Evolutionary conservation across 1,140 invertebrate species (phyloP), one percentile per base, ranked within the genome.

Genomic region (Berghia stephanieae): DNA sequence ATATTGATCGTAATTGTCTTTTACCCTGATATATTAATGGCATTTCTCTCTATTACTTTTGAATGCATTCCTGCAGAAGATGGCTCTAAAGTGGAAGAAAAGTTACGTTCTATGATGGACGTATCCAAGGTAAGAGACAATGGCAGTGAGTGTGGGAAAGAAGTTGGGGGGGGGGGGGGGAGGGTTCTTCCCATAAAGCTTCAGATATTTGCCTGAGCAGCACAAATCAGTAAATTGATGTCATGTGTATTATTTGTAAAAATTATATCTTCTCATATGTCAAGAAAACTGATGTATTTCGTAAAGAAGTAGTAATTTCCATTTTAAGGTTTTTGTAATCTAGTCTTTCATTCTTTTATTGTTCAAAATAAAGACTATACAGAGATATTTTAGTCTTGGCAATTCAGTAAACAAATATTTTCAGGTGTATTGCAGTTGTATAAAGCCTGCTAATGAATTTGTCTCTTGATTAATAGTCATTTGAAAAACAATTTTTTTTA

Each of bases 71-170:
- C n/a, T n/a, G n/a, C n/a, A n/a, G n/a, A n/a, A n/a, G n/a, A n/a
- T n/a, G n/a, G n/a, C n/a, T n/a, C n/a, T n/a, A n/a, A n/a, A 16
- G 67, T 77, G 31, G 77, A 83, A 46, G 85, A 86, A 36, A 88
- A 88, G 71, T 68, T 88, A 21, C 80, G 82, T 49, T 75, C 83
- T 24, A 88, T 88, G 86, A 85, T 87, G 80, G 83, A 88, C 82
- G 86, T 88, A 27, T 85, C 86, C 1, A 82, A 78, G 77, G 85
- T 87, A 80, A 75, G 71, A 79, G 34, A 1, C 31, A 4, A 24
- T 8, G 21, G 24, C 24, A 24, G 38, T 67, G 8, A 21, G 10
- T 42, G 27, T 57, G 34, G 10, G 24, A 31, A 60, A 4, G 21
- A 75, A n/a, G 43, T 24, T n/a, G n/a, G n/a, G n/a, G n/a, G n/a